Percentiles rank a stretch among this genome's conserved stretches.
These are phyloP conservation scores for Thecophora atra DNA, from an alignment of 2,888 invertebrate species.

Conservation along the genomic window DNA sequence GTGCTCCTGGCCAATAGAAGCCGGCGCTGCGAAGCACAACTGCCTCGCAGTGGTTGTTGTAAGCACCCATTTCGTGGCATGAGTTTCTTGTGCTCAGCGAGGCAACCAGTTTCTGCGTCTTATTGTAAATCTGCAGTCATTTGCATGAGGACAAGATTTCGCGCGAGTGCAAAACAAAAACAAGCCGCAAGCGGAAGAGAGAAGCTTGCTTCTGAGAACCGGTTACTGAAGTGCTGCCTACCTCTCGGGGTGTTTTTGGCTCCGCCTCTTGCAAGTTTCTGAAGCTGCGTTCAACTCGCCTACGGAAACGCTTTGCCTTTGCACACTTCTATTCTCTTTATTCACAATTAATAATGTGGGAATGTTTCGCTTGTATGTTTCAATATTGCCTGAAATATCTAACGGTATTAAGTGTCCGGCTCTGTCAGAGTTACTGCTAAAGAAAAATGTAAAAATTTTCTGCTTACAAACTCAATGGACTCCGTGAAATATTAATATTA, in stretches of 20 bases:
- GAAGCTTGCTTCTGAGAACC: neutral
- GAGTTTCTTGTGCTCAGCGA: constrained; percentile 9
- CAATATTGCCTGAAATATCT: no score
- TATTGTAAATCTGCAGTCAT: neutral
- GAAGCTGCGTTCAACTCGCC: no score
- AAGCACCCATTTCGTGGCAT: constrained; percentile 28
- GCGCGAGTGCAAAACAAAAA: neutral
- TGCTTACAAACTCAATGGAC: no score
- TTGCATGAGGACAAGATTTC: constrained; percentile 2
- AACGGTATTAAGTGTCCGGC: no score
- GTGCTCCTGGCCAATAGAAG: constrained; percentile 14
- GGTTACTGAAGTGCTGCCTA: neutral
- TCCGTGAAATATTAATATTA: no score
- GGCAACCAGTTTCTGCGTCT: constrained; percentile 20
- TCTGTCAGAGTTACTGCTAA: no score
- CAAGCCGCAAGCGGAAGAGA: neutral
- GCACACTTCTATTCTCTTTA: no score
- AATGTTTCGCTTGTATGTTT: no score
- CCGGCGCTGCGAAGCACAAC: neutral
- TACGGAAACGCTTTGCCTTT: no score
- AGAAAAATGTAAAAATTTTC: no score
- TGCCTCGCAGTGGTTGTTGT: constrained; percentile 4
- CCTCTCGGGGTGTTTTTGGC: constrained; percentile 11
- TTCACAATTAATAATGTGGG: no score
- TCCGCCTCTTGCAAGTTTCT: no score